These are phyloP conservation scores for Ichneumoninae sp. DNA, from an alignment of 2,888 invertebrate species.

Conservation along the genomic window DNA sequence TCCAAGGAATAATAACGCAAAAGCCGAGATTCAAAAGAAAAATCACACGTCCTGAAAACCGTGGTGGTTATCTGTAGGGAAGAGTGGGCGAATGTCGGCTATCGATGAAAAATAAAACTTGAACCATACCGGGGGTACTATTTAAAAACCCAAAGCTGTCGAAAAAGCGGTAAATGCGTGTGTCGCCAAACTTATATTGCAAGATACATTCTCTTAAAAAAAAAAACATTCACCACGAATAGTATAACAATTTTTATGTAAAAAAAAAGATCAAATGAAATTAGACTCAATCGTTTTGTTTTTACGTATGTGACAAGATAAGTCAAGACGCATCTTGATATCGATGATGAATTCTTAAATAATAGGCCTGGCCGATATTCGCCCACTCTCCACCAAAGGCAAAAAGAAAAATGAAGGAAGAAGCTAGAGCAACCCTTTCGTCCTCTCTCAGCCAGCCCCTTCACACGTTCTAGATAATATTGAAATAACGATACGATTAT, in stretches of 20 bases:
- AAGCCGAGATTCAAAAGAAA: not conserved
- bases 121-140: not conserved
- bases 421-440: slow-evolving; percentile 38
- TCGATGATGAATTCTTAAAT: not conserved
- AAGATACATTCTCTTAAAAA: too few species aligned
- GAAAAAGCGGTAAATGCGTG: not conserved
- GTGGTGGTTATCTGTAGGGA: slow-evolving; percentile 9
- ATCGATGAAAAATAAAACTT: not conserved
- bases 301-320: too few species aligned
- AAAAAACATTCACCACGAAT: too few species aligned
- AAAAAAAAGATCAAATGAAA: not conserved
- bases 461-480: slow-evolving; percentile 60
- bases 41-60: slow-evolving; percentile 26
- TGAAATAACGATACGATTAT: slow-evolving; percentile 67
- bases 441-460: slow-evolving; percentile 61
- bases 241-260: too few species aligned
- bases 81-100: not conserved
- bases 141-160: not conserved
- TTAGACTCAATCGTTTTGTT: not conserved
- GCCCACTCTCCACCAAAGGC: not conserved
- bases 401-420: slow-evolving; percentile 4
- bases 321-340: too few species aligned
- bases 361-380: not conserved
- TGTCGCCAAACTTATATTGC: not conserved
- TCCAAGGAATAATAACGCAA: not conserved